These are phyloP conservation scores for Microhierax caerulescens DNA, from an alignment of 2,797 vertebrate genomes.

Conservation along the genomic window DNA sequence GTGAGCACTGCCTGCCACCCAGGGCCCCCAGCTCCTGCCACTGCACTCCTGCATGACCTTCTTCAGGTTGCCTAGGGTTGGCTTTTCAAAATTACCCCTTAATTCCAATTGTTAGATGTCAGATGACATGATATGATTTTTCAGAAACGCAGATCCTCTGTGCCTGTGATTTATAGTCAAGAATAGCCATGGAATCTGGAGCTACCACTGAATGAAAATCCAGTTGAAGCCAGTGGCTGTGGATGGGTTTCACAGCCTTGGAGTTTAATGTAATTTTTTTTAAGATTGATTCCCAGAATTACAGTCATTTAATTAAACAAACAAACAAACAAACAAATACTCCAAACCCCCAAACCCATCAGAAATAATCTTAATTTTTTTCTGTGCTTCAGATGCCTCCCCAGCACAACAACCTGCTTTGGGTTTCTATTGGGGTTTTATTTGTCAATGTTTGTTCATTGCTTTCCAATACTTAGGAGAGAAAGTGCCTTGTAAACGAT, in stretches of 20 bases:
- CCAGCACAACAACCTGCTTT: neutral
- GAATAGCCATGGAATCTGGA: neutral
- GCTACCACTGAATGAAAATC: neutral
- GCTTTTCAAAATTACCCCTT: neutral
- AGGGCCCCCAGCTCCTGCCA: neutral
- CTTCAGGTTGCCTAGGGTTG: neutral
- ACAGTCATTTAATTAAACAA: neutral
- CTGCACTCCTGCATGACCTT: neutral
- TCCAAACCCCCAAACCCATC: fast-evolving
- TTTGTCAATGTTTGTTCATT: neutral
- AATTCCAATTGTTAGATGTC: neutral
- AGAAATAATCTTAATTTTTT: neutral
- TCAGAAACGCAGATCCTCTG: neutral
- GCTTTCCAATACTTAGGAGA: neutral
- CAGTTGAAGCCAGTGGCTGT: neutral
- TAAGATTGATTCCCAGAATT: neutral
- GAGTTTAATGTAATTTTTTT: neutral
- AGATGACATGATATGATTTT: neutral
- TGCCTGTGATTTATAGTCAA: neutral
- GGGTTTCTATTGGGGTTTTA: neutral
- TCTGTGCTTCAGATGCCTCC: neutral
- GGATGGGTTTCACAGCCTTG: neutral
- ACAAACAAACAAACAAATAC: neutral
- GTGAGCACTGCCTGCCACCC: neutral
- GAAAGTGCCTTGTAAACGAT: neutral